phyloP scores from a whole-genome alignment of 2,113 vertebrate genomes.

The Athene cunicularia region DNA sequence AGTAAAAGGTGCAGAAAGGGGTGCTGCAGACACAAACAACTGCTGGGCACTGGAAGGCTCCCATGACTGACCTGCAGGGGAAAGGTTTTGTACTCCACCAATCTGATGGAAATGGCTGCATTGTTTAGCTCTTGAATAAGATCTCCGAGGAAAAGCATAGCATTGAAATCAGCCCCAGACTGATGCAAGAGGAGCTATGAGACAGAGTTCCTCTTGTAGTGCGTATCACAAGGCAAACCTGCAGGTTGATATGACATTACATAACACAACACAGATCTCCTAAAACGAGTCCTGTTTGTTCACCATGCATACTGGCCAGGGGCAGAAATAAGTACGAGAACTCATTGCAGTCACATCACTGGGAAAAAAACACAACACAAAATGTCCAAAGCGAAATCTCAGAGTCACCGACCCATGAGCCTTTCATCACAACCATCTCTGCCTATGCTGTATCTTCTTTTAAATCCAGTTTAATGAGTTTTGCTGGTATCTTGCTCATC shows the following conservation, averaged over 20 bases:
- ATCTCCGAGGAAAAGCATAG: background rate
- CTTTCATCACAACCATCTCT: background rate
- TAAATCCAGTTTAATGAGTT: constrained; percentile 28
- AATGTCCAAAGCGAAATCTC: background rate
- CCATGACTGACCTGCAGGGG: accelerated
- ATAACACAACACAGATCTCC: background rate
- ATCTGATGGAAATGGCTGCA: background rate
- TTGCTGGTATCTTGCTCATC: background rate
- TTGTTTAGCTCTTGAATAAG: background rate
- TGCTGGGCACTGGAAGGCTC: background rate
- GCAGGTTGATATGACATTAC: background rate
- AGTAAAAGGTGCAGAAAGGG: background rate
- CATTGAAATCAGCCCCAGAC: background rate
- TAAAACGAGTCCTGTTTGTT: background rate
- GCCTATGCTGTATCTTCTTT: background rate
- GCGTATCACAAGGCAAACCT: background rate
- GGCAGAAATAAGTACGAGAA: background rate
- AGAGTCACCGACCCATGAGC: background rate
- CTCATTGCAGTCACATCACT: background rate
- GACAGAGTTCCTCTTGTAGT: background rate
- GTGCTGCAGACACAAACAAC: background rate
- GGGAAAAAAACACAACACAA: background rate
- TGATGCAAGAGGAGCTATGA: background rate
- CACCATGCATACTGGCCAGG: background rate
- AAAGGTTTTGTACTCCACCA: background rate